These are phyloP conservation scores for Drosophila truncata DNA, from an alignment of 1,140 invertebrate genomes.

Conservation along the genomic window DNA sequence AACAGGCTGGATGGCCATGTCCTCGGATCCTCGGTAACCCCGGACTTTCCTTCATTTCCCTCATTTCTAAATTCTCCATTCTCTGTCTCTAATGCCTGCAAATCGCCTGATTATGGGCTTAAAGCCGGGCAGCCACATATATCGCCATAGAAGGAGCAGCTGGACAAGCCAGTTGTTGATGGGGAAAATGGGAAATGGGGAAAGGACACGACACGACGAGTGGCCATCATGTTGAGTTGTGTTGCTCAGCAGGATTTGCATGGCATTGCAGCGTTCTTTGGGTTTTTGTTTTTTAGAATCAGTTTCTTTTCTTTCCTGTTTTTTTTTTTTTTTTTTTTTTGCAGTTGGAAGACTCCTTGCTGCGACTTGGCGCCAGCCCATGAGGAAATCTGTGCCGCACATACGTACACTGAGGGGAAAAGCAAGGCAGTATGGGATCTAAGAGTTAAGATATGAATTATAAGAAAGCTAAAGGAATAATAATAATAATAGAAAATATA, in stretches of 20 bases:
- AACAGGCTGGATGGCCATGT: conserved; percentile 30
- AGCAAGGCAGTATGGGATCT: background rate
- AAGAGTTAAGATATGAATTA: background rate
- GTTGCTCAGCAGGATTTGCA: conserved; percentile 73
- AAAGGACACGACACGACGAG: conserved; percentile 51
- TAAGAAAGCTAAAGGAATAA: too few relatives aligned
- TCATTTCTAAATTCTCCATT: conserved; percentile 10
- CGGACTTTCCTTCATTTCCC: conserved; percentile 4
- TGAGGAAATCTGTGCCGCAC: conserved; percentile 30
- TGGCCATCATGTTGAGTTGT: conserved; percentile 71
- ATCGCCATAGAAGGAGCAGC: conserved; percentile 27
- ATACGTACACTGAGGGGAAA: conserved; percentile 17
- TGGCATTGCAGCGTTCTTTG: conserved; percentile 66
- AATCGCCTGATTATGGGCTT: conserved; percentile 78
- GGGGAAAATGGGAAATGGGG: conserved; percentile 22
- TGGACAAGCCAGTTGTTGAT: conserved; percentile 54
- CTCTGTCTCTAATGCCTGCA: conserved; percentile 67
- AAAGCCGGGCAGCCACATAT: conserved; percentile 55
- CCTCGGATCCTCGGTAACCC: conserved; percentile 17
- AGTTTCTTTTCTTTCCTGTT: conserved; percentile 6
- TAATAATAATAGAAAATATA: too few relatives aligned
- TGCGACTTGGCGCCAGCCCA: conserved; percentile 69
- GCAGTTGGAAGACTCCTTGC: conserved; percentile 40
- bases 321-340: conserved; percentile 24
- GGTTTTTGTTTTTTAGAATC: conserved; percentile 27